Percentiles rank a stretch among this genome's conserved stretches.
phyloP scores from a whole-genome alignment of 2,888 invertebrate genomes.

The Metalampra italica region DNA sequence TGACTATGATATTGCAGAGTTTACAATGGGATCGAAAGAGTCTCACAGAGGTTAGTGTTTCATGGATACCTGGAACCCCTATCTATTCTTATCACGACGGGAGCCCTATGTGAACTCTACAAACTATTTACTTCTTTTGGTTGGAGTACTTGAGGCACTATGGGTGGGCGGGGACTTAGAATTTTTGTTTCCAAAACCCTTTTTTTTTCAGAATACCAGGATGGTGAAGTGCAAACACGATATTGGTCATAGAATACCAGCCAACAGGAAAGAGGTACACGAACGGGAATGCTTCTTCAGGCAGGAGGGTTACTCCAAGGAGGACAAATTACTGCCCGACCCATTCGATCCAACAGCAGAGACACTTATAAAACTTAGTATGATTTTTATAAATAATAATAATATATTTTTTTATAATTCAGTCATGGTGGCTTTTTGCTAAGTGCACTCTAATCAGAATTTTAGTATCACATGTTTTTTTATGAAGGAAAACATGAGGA shows the following conservation, averaged over 20 bases:
- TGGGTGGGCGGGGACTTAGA: too few relatives aligned
- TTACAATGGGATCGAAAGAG: slow-evolving; percentile 59
- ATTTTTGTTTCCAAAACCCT: too few relatives aligned
- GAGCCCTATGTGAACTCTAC: too few relatives aligned
- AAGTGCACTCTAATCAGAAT: too few relatives aligned
- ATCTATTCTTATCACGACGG: too few relatives aligned
- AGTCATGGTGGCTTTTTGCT: too few relatives aligned
- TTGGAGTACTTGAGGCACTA: too few relatives aligned
- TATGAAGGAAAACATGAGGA: too few relatives aligned
- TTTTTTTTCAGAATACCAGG: slow-evolving; percentile 25
- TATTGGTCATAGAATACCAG: slow-evolving; percentile 41
- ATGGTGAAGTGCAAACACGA: slow-evolving; percentile 43
- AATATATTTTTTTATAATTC: too few relatives aligned
- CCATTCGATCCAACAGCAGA: slow-evolving; percentile 32
- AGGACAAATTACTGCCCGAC: slow-evolving; percentile 50
- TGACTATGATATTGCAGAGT: slow-evolving; percentile 56
- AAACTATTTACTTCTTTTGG: too few relatives aligned
- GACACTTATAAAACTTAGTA: slow-evolving; percentile 54
- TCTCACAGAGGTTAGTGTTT: slow-evolving; percentile 41
- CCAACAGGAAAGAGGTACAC: slow-evolving; percentile 33
- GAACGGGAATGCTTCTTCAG: slow-evolving; percentile 42
- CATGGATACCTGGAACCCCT: not conserved
- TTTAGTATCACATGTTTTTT: too few relatives aligned
- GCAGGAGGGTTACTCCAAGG: slow-evolving; percentile 38
- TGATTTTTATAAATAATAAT: slow-evolving; percentile 4